Base-by-base conservation (phyloP, 2,888 invertebrate species). In the Bellardia pandia region DNA sequence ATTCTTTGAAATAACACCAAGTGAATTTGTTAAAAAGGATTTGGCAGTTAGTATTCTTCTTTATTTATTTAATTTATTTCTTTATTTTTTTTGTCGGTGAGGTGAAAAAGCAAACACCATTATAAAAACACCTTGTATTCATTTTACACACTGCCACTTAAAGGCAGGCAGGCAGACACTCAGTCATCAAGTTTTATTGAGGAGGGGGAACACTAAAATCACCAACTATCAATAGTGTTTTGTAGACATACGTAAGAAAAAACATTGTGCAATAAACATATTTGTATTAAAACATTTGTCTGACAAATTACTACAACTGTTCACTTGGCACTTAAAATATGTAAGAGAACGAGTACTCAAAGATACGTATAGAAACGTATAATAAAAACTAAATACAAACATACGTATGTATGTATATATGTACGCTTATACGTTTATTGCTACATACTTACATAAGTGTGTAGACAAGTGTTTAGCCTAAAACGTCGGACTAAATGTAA, bases 301-400 rank as follows among this genome's bases (percentile, higher is more conserved):
- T 82, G 87, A 87, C 87, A 87, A 87, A 87, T 87, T 85, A 66
- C 87, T 85, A 87, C 87, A 87, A 87, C 85, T 85, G 87, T 87
- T 87, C 78, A 75, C 69, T 71, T 87, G 85, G 78, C 87, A 87
- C 87, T 81, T 87, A 64, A 71, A 79, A 78, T 86, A 66, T 64
- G 64, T 33, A 30, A 37, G 51, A 66, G n/a, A 58, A 68, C 56
- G 58, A 8, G 33, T 14, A 60, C 45, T 58, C 9, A 69, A 9
- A 69, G 62, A 71, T 71, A 62, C 16, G 13, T 74, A 60, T 58
- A 5, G 14, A 7, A 23, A 60, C 58, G 37, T 78, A 48, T 78
- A 78, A 48, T 58, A 78, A 60, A 69, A 71, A 30, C n/a, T 53
- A 51, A 69, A 51, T 56, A 5, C 64, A 64, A 45, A 66, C 72